phyloP scores from a whole-genome alignment of 2,113 vertebrate genomes.

The Lutjanus erythropterus region DNA sequence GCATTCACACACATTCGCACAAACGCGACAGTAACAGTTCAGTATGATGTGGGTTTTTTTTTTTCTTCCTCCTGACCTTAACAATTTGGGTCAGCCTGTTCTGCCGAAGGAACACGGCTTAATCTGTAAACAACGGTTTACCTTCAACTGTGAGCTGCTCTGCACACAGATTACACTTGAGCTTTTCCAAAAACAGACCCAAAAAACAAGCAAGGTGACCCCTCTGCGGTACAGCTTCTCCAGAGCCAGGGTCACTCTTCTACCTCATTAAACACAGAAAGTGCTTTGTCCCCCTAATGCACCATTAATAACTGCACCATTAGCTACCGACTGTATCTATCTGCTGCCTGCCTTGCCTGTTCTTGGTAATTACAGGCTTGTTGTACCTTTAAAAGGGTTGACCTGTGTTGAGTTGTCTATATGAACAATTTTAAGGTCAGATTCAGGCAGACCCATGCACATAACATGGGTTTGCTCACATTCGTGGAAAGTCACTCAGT shows the following conservation, averaged over 20 bases:
- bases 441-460: not conserved
- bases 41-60: conserved; percentile 35
- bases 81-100: conserved; percentile 78
- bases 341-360: no score
- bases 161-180: conserved; percentile 54
- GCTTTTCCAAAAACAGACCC: conserved; percentile 45
- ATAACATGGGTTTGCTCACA: no score
- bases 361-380: not conserved
- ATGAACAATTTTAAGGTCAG: not conserved
- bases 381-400: not conserved
- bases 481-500: no score
- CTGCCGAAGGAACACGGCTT: conserved; percentile 51
- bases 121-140: conserved; percentile 76
- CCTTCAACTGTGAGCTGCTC: conserved; percentile 69
- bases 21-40: conserved; percentile 30
- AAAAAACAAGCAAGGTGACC: conserved; percentile 41
- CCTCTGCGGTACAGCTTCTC: conserved; percentile 18
- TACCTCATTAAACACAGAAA: conserved; percentile 2
- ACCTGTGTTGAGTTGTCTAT: not conserved
- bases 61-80: conserved; percentile 49
- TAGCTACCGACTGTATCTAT: not conserved
- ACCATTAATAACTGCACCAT: not conserved
- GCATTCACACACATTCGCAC: conserved; percentile 20
- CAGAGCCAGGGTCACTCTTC: not conserved
- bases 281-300: not conserved